Base-by-base conservation (phyloP, 2,113 vertebrate species). In the Dolichotis patagonum region DNA sequence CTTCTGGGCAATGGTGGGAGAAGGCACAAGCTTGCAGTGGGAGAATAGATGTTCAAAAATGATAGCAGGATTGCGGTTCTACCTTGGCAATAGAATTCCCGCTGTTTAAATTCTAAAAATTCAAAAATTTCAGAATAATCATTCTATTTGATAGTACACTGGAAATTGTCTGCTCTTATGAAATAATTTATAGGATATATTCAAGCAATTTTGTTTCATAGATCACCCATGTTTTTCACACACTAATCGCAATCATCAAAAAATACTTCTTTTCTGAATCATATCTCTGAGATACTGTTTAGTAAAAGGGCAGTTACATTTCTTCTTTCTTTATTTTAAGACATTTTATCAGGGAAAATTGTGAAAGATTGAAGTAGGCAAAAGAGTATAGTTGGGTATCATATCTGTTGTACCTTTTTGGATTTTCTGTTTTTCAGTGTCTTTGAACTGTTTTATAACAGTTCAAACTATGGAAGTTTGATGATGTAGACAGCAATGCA, bases 401-500 rank as follows among this genome's bases (percentile, higher is more conserved):
- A 20, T 73, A 7, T 46, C 22, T 69, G 30, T 11, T 90, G 6
- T n/a, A 56, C 11, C 6, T 3, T 60, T 92, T 9, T 71, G 11
- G 22, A 26, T 89, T 94, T 60, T 56, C 62, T 73, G n/a, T 19
- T 5, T 95, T 91, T 91, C 54, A 82, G 93, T 63, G 7, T 69
- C 63, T 96, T 94, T 85, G 65, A 94, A 32, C 49, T 90, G 24
- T 85, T 97, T 95, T 93, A 78, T 13, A 78, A 49, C n/a, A n/a
- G n/a, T n/a, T n/a, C n/a, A n/a, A n/a, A n/a, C 11, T 85, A 16
- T 49, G 35, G 58, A 54, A 46, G 62, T 28, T 84, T 85, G 73
- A 67, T 46, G 38, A 71, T 95, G 80, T 11, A 77, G 52, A 75
- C 43, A 90, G 43, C 54, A 82, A 95, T 90, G 22, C 49, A 85